phyloP scores from a whole-genome alignment of 2,888 invertebrate genomes.

The Cotesia congregata region DNA sequence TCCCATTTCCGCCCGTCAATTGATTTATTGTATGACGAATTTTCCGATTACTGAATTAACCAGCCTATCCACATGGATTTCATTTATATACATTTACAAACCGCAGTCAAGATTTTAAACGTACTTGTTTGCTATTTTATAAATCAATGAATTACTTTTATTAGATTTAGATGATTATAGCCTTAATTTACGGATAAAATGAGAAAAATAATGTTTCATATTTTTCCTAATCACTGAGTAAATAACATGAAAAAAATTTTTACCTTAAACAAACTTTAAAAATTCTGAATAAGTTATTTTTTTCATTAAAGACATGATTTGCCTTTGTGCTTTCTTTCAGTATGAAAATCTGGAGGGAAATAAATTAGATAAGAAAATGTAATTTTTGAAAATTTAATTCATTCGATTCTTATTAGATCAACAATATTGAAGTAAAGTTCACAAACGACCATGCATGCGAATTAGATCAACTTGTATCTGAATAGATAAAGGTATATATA shows the following conservation, averaged over 20 bases:
- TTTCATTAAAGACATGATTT: too few species aligned
- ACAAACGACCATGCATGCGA: background rate
- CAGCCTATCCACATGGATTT: slow-evolving; percentile 29
- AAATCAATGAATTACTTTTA: background rate
- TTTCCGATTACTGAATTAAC: slow-evolving; percentile 52
- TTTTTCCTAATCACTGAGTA: too few species aligned
- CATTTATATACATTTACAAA: background rate
- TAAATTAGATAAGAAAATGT: background rate
- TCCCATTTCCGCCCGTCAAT: slow-evolving; percentile 50
- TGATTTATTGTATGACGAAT: slow-evolving; percentile 56
- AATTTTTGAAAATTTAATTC: background rate
- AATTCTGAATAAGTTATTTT: too few species aligned
- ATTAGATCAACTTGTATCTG: background rate
- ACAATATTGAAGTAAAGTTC: background rate
- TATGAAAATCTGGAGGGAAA: background rate
- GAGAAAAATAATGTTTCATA: too few species aligned
- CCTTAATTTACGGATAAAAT: too few species aligned
- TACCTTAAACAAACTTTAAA: too few species aligned
- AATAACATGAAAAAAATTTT: too few species aligned
- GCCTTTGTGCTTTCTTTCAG: too few species aligned
- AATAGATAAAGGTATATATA: background rate
- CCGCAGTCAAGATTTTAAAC: background rate
- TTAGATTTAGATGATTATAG: too few species aligned
- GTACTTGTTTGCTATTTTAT: background rate
- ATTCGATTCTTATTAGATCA: background rate